Percentiles rank a stretch among this genome's conserved stretches.
Conservation (phyloP, 2,797 vertebrate species). For the Clarias platycephalus region DNA sequence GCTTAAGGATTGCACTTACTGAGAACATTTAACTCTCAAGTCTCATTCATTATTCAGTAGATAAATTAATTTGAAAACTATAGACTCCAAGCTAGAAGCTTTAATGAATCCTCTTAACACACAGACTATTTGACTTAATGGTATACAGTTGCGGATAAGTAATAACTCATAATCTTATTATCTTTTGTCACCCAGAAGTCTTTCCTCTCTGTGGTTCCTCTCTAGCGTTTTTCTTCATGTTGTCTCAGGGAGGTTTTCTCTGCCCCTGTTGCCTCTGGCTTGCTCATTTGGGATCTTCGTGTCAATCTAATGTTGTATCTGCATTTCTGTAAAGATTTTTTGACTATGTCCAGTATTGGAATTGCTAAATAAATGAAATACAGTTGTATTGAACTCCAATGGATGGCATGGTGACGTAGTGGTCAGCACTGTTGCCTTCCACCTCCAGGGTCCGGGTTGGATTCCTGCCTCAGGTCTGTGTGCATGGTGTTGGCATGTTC, state of each 20-base stretch:
- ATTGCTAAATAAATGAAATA: not conserved
- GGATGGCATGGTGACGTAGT: too few species aligned
- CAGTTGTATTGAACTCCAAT: not conserved
- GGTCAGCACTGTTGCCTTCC: too few species aligned
- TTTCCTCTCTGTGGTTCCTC: not conserved
- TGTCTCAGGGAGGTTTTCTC: not conserved
- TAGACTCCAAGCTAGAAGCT: not conserved
- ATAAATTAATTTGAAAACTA: not conserved
- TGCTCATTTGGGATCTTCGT: not conserved
- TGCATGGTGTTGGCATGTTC: too few species aligned
- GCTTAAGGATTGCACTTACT: not conserved
- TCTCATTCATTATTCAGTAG: not conserved
- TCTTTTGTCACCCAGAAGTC: not conserved
- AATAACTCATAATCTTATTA: constrained; percentile 1
- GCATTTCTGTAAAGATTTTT: not conserved
- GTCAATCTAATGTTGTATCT: not conserved
- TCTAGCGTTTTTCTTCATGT: not conserved
- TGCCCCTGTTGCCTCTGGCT: not conserved
- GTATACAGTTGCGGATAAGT: not conserved
- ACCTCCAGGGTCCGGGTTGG: too few species aligned
- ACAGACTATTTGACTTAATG: not conserved
- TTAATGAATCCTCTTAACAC: not conserved
- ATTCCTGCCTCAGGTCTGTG: too few species aligned
- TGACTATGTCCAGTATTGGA: not conserved
- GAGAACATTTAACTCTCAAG: not conserved